phyloP scores from a whole-genome alignment of 2,797 vertebrate species.

The Myoxocephalus aenaeus region DNA sequence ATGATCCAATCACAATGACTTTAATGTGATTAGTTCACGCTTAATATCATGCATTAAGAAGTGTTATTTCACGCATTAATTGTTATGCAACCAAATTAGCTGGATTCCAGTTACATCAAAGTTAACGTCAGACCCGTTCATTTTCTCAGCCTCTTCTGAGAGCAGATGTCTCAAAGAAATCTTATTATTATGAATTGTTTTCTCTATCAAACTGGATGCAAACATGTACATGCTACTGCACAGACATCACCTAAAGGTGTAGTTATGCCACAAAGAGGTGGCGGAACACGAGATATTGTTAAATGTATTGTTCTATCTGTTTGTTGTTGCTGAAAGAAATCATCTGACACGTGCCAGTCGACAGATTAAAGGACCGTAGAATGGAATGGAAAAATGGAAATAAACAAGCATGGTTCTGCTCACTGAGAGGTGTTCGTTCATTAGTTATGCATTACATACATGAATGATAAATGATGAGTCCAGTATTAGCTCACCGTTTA shows the following conservation, averaged over 20 bases:
- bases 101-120: neutral
- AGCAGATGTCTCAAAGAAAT: neutral
- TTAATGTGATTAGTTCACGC: neutral
- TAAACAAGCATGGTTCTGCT: neutral
- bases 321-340: neutral
- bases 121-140: neutral
- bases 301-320: neutral
- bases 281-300: neutral
- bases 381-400: neutral
- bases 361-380: neutral
- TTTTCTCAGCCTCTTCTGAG: neutral
- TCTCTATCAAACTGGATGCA: neutral
- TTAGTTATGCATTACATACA: neutral
- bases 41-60: neutral
- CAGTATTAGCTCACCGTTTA: neutral
- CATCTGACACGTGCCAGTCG: neutral
- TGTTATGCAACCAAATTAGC: neutral
- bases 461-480: neutral
- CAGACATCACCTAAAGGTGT: neutral
- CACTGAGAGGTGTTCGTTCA: neutral
- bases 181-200: neutral
- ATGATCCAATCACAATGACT: neutral
- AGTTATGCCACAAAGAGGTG: too few relatives aligned
- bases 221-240: neutral
- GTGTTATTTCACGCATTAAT: neutral